Evolutionary conservation across 2,888 invertebrate genomes (phyloP).

Genomic region (Schrankia costaestrigalis): DNA sequence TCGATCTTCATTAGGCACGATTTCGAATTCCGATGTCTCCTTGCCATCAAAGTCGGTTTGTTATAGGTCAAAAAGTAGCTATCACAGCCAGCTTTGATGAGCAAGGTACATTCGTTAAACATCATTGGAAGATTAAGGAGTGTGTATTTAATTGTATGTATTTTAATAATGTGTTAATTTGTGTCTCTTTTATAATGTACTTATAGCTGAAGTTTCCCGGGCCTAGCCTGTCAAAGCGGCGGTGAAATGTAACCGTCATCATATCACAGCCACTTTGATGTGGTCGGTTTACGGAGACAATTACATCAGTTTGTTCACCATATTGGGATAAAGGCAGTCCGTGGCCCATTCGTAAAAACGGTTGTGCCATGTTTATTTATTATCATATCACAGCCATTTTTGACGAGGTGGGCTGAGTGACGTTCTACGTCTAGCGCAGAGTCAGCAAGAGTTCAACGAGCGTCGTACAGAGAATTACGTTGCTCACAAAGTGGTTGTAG

Average conservation of each 20-base stretch:
- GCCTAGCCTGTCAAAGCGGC: slow-evolving; percentile 92
- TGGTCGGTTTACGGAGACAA: slow-evolving; percentile 83
- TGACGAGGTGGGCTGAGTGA: slow-evolving; percentile 91
- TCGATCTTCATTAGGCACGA: neutral
- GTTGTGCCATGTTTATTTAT: slow-evolving; percentile 84
- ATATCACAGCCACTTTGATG: slow-evolving; percentile 99
- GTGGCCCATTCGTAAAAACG: slow-evolving; percentile 87
- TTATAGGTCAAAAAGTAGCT: slow-evolving; percentile 86
- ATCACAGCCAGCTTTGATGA: slow-evolving; percentile 99
- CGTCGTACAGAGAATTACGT: slow-evolving; percentile 45
- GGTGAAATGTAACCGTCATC: slow-evolving; percentile 88
- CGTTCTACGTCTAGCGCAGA: too few species aligned
- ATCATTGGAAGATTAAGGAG: too few species aligned
- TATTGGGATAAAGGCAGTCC: slow-evolving; percentile 27
- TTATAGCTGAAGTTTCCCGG: slow-evolving; percentile 54
- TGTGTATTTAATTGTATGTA: too few species aligned
- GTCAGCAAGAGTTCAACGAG: slow-evolving; percentile 6
- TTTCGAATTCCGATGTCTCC: slow-evolving; percentile 60
- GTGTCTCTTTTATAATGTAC: neutral
- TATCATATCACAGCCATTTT: slow-evolving; percentile 96
- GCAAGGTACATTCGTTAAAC: slow-evolving; percentile 82
- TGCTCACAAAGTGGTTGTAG: slow-evolving; percentile 96
- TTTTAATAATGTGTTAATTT: neutral
- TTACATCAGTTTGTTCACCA: slow-evolving; percentile 12
- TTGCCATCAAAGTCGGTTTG: slow-evolving; percentile 91